Evolutionary conservation across 2,113 vertebrate genomes (phyloP), one percentile per base, ranked within the genome.

Genomic region (Austrofundulus limnaeus): DNA sequence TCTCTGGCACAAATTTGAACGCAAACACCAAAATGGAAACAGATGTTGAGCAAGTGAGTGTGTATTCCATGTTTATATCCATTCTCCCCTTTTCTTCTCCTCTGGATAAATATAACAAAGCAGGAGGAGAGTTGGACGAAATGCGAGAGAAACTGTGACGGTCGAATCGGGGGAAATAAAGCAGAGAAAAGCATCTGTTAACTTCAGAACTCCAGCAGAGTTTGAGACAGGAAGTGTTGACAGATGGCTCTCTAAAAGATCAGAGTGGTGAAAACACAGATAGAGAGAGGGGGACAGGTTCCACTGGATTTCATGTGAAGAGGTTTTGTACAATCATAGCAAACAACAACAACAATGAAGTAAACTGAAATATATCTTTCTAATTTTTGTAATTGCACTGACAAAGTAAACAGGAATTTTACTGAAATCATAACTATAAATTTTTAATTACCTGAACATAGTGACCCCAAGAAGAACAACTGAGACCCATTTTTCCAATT

Each of bases 21-120:
- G 77, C 55, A 78, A 84, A 78, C 70, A 85, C 78, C 68, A 84
- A 90, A 91, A 83, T 91, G 83, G 82, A 91, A 90, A 87, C 89
- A 92, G 86, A 91, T 91, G 88, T 88, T 54, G 75, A 74, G 70
- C 49, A 25, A 81, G 59, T 38, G 24, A 80, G 70, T 57, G 52
- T 67, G 31, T 38, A 62, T 69, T 66, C 65, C 60, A 76, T 83
- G 72, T 89, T 78, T 86, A 85, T 49, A 81, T 70, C 71, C 60
- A 78, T 79, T 65, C 76, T 73, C 50, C 75, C 53, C 21, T 46
- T 28, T 68, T 34, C 31, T 68, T 87, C 21, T n/a, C 56, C 80
- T 42, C 51, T 68, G 38, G 84, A 87, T 88, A 91, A 91, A 72
- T 60, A 80, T 52, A 81, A 87, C 72, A 67, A 39, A 45, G n/a